Evolutionary conservation across 1,140 invertebrate species (phyloP), one percentile per base, ranked within the genome.

Genomic region (Tetranychus cinnabarinus): DNA sequence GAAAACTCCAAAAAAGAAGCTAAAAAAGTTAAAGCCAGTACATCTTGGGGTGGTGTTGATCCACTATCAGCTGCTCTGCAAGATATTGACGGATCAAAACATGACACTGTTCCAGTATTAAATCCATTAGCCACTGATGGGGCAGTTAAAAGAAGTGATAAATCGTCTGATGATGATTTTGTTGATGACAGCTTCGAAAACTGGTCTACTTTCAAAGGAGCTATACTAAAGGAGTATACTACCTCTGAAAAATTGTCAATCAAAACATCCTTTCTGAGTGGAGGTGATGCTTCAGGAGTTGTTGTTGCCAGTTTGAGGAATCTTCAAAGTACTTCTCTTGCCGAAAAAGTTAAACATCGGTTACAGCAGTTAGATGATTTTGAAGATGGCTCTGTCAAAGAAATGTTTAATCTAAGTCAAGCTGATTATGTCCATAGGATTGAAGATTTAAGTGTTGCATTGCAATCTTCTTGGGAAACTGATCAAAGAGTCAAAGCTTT

Each of bases 401-500:
- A 89, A 75, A 81, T 89, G 72, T 69, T 76, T 39, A 84, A 89
- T 68, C 75, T 96, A 45, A 84, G 83, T 5, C 90, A 95, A 70
- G 82, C 90, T 69, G 90, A 97, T 70, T 96, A 91, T 76, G 81
- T 86, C 1, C 78, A 78, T 35, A 78, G 84, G 66, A 88, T 97
- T 61, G 85, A 90, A 67, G 82, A 90, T 72, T 76, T 96, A 2
- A 89, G 90, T 74, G 82, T 83, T 68, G 88, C 91, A 71, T 75
- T 97, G 15, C 81, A 86, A 36, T 70, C 77, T 70, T 88, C 89
- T 1, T 97, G 92, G 92, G 81, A 89, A 66, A 79, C 82, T 42
- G 89, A 97, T 74, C 88, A 93, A 70, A 77, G 89, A 68, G 92
- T 97, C 0, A 93, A 90, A 77, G 84, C 91, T 7, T 78, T 97